Evolutionary conservation across 2,888 invertebrate genomes (phyloP).

Genomic region (Sphaerophoria taeniata): DNA sequence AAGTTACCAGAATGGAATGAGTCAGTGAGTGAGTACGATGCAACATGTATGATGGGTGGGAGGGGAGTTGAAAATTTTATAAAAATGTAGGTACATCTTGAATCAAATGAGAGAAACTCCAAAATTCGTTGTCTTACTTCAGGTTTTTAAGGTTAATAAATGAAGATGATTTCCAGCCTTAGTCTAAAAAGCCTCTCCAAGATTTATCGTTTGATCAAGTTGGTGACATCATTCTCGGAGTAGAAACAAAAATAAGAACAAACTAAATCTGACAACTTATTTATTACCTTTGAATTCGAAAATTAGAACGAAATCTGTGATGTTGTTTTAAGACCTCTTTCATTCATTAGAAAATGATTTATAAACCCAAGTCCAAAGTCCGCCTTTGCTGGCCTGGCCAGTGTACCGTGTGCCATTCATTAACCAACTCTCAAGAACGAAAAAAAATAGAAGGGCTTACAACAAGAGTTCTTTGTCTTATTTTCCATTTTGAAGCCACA

Average conservation of each 20-base stretch:
- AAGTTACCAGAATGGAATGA: constrained; percentile 24
- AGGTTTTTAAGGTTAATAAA: no score
- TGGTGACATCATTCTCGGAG: no score
- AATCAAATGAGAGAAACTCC: neutral
- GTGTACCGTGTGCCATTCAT: constrained; percentile 9
- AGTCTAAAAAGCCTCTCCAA: no score
- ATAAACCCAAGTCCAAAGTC: constrained; percentile 3
- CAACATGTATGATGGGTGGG: neutral
- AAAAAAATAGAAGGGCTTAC: neutral
- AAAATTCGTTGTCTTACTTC: no score
- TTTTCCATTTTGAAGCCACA: constrained; percentile 29
- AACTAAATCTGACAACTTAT: no score
- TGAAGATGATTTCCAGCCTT: no score
- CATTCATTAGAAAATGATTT: constrained; percentile 28
- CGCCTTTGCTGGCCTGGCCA: constrained; percentile 7
- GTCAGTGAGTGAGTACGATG: neutral
- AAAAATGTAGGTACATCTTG: neutral
- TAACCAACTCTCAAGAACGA: neutral
- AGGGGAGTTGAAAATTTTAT: neutral
- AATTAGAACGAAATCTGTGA: no score
- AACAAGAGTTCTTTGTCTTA: neutral
- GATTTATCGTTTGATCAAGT: no score
- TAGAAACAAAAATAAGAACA: no score
- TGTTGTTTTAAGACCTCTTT: neutral
- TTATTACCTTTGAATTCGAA: no score